Evolutionary conservation across 1,140 invertebrate species (phyloP), one percentile per base, ranked within the genome.

Genomic region (Tachypleus tridentatus): DNA sequence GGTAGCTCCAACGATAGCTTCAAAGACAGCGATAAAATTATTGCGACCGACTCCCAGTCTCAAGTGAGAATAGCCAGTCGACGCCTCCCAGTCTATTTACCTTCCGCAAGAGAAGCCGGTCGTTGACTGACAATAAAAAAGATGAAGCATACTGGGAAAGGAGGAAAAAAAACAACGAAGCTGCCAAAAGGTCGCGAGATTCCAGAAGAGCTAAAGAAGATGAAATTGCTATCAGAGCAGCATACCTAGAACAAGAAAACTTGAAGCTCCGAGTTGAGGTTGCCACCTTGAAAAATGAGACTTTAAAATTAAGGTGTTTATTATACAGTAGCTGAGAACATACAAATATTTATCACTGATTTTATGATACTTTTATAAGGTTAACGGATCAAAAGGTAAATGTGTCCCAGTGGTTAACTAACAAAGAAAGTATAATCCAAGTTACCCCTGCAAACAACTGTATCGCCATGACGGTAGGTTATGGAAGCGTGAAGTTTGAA

Each of bases 131-230:
- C 10, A 69, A 72, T 9, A 60, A 72, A 48, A 90, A 90, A 73
- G 91, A 94, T 73, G 84, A 85, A 0, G 85, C 86, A 0, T 97
- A 97, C 73, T 87, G 86, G 79, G 91, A 93, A 73, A 81, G 91
- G 64, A 78, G 94, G 7, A 83, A 87, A 64, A 94, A 94, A 74
- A 97, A 98, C 74, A 98, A 98, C 75, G 90, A 89, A 69, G 94
- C 95, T 0, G 95, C 95, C 0, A 98, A 98, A 76, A 82, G 92
- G 63, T 96, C 92, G 0, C 80, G 95, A 54, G 94, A 98, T 72
- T 85, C 89, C 0, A 80, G 95, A 63, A 81, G 92, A 70, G 83
- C 86, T 9, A 93, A 97, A 74, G 94, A 97, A 74, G 90, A 97
- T 65, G 89, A 93, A 73, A 88, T 97, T 11, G 90, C 93, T 0